Evolutionary conservation across 2,113 vertebrate species (phyloP), one percentile per base, ranked within the genome.

Genomic region (Ailuropoda melanoleuca): DNA sequence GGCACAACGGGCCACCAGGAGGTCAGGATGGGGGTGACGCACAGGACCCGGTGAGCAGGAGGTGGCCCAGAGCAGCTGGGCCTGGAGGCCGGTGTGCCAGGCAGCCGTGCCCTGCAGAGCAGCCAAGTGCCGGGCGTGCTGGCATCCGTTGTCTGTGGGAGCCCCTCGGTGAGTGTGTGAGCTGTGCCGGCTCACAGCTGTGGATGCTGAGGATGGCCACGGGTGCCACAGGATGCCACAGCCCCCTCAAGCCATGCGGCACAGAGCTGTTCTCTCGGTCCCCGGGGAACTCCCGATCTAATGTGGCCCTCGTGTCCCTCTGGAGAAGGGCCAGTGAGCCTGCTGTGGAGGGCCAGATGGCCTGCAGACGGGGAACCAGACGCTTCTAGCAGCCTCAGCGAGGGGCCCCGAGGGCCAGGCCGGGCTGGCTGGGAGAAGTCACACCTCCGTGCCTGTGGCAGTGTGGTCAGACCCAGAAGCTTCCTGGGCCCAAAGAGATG

Each of bases 241-340:
- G 18, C 37, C 90, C 34, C 70, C 17, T 39, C 50, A 43, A 82
- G 66, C 66, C 75, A 4, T 1, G 0, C 0, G 23, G 90, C 0
- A 0, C 17, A n/a, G 62, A 90, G 58, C 62, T 2, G 0, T 81
- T 90, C 58, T 78, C 77, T 95, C 4, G 0, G 56, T 64, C 82
- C 72, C 77, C 55, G 46, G 94, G 91, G 85, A 94, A 50, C 70
- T 92, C 53, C 84, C 90, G 62, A 94, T 77, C 75, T 88, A 46
- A 83, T 55, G 77, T 53, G 46, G 66, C 81, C 81, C 72, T 96
- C 0, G 0, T 2, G 3, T 97, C 64, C 75, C 85, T 77, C 86
- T 96, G 89, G 95, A 97, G 50, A 64, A 88, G 70, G 53, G 91
- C 96, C 97, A 96, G 64, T n/a, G 53, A 96, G 34, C 72, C 86